phyloP scores from a whole-genome alignment of 2,113 vertebrate species.

The Rhinolophus ferrumequinum region DNA sequence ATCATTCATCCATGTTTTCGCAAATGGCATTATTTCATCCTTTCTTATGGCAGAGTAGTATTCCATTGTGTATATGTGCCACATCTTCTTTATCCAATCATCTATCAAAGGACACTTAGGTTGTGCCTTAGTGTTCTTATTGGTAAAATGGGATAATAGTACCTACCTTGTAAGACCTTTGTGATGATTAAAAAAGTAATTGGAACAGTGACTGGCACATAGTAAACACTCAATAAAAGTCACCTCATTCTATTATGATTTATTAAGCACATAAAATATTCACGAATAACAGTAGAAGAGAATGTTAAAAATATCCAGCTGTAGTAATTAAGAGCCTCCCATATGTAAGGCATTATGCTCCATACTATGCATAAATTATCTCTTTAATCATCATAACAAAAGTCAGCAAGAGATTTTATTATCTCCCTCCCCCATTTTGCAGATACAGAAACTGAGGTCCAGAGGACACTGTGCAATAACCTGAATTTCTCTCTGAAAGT shows the following conservation, averaged over 20 bases:
- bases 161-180: neutral
- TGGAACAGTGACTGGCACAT: neutral
- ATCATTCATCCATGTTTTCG: neutral
- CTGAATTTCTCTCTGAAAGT: neutral
- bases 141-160: neutral
- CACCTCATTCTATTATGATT: constrained; percentile 4
- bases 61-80: neutral
- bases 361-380: neutral
- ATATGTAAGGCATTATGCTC: neutral
- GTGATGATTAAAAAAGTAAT: neutral
- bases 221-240: neutral
- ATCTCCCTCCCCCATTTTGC: neutral
- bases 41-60: neutral
- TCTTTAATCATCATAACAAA: neutral
- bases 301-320: neutral
- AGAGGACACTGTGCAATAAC: neutral
- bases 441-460: neutral
- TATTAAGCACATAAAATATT: neutral
- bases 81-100: neutral
- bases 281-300: neutral
- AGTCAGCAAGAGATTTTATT: constrained; percentile 15
- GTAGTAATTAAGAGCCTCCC: neutral
- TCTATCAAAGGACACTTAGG: neutral
- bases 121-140: neutral
- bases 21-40: neutral